Conservation (phyloP, 2,113 vertebrate species). For the Poeciliopsis prolifica region DNA sequence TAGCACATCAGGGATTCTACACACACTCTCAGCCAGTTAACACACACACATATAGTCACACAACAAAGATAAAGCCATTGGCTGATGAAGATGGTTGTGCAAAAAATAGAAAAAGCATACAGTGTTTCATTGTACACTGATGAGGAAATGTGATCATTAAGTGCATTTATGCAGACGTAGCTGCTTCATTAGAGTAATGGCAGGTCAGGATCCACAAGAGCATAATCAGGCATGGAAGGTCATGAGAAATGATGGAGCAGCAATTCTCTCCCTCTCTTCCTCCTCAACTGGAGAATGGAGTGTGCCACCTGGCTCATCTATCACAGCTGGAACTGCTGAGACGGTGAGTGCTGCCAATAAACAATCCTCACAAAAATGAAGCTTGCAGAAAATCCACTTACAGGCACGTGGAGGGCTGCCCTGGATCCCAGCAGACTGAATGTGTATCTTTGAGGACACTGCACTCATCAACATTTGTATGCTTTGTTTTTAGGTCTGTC, state of each 20-base stretch:
- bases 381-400: slow-evolving; percentile 69
- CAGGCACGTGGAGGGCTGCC: slow-evolving; percentile 39
- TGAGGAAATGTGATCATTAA: slow-evolving; percentile 63
- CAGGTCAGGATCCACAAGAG: slow-evolving; percentile 62
- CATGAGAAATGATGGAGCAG: slow-evolving; percentile 75
- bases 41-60: background rate
- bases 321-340: slow-evolving; percentile 79
- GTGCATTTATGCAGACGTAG: slow-evolving; percentile 66
- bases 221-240: slow-evolving; percentile 79
- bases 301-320: slow-evolving; percentile 78
- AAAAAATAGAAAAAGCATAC: background rate
- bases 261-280: slow-evolving; percentile 51
- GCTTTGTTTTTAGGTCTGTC: slow-evolving; percentile 7
- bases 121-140: slow-evolving; percentile 14
- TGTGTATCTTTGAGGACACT: slow-evolving; percentile 22
- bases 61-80: slow-evolving; percentile 2
- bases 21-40: slow-evolving; percentile 4
- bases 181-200: slow-evolving; percentile 59
- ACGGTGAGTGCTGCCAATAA: slow-evolving; percentile 78
- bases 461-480: slow-evolving; percentile 27
- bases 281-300: slow-evolving; percentile 60
- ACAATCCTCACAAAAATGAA: slow-evolving; percentile 71
- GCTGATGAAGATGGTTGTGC: slow-evolving; percentile 11
- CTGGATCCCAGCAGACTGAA: slow-evolving; percentile 32
- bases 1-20: slow-evolving; percentile 29